Conservation (phyloP, 2,888 invertebrate genomes). For the Platycheirus rosarum region DNA sequence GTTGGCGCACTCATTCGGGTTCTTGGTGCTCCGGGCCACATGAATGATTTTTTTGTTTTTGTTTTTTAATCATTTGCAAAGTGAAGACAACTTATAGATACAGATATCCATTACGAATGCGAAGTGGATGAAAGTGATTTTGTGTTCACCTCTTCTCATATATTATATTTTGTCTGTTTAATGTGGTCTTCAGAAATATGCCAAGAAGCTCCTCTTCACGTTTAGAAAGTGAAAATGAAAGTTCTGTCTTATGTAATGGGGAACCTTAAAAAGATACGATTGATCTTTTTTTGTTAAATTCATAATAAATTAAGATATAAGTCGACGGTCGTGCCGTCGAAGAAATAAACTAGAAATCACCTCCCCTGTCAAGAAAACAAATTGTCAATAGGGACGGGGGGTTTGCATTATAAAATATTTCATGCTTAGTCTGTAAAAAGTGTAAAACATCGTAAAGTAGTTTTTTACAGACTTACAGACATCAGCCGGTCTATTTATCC, state of each 20-base stretch:
- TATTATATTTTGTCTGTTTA: constrained; percentile 18
- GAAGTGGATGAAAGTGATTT: constrained; percentile 59
- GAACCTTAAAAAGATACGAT: constrained; percentile 32
- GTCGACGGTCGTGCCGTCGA: not conserved
- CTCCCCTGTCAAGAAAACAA: constrained; percentile 3
- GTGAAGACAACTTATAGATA: constrained; percentile 27
- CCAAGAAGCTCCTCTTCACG: constrained; percentile 51
- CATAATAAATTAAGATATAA: constrained; percentile 2
- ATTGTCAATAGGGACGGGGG: constrained; percentile 15
- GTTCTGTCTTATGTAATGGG: constrained; percentile 52
- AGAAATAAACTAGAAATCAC: constrained; percentile 13
- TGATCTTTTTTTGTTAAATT: constrained; percentile 33
- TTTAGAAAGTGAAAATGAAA: constrained; percentile 72
- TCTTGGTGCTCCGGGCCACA: constrained; percentile 17
- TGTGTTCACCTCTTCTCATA: constrained; percentile 11
- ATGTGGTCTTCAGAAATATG: constrained; percentile 27
- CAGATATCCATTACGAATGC: constrained; percentile 44
- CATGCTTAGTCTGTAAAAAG: constrained; percentile 1
- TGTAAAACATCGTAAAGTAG: not conserved
- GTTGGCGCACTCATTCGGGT: not conserved
- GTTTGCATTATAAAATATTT: constrained; percentile 1
- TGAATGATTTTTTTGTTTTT: constrained; percentile 16
- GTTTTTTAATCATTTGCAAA: constrained; percentile 8
- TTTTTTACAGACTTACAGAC: not conserved
- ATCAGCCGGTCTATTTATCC: not conserved